Evolutionary conservation across 2,888 invertebrate genomes (phyloP), one percentile per base, ranked within the genome.

Genomic region (Marasmarcha lunaedactyla): DNA sequence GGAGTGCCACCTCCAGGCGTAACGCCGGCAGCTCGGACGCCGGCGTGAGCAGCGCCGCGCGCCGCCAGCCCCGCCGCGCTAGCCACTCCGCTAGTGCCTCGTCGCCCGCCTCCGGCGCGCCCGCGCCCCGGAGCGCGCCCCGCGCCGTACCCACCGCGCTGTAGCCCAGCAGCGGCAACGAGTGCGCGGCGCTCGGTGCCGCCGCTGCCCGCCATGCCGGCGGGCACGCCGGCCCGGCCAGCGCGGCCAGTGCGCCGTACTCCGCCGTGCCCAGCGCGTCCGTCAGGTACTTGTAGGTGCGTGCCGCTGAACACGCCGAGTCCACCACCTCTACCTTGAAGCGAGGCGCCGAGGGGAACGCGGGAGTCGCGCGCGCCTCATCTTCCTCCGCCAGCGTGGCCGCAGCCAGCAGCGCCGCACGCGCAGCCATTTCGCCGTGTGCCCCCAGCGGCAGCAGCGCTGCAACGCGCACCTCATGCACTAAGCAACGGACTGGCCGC

Each of bases 1-100:
- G 20, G 4, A 20, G 4, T 7, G 20, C 91, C 48, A 93, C 92
- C 39, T 95, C 89, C 26, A 96, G 90, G 50, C 88, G 87, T 0
- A 89, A 91, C 10, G 26, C 14, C 7, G 1, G 2, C 2, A 4
- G 6, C 9, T n/a, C n/a, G 2, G n/a, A 4, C 6, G 6, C 11
- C 2, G 6, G 6, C 11, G 69, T 52, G 1, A 61, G 44, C 2
- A 66, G 59, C 2, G 67, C 68, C 34, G 64, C 40, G 13, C 77
- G 72, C 3, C 59, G 65, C 78, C 78, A 76, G 42, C 59, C 50
- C 41, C 61, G 42, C 27, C 15, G 47, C 36, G 52, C 43, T 42
- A 55, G 49, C 41, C 70, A 50, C 35, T 61, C 57, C 9, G 55
- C 54, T 47, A 58, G 52, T 33, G 59, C 63, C 13, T 43, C 45